A percentile compares a stretch with the other conserved stretches of the same genome.
Evolutionary conservation across 1,140 invertebrate genomes (phyloP).

Genomic region (Drosophila setifemur): DNA sequence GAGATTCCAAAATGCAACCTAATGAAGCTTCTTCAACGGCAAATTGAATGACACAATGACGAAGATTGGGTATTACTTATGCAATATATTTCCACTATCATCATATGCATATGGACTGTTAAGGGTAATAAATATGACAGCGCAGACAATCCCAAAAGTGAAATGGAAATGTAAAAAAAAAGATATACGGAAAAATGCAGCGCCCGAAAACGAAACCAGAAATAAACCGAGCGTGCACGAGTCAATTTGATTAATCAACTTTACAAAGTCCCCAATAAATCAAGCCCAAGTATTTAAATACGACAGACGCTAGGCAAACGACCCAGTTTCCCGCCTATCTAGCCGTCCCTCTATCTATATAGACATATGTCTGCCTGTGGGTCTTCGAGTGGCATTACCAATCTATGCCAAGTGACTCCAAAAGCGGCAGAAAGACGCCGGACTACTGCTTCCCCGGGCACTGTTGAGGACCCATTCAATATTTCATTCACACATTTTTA

Average conservation of each 20-base stretch:
- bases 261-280: constrained; percentile 63
- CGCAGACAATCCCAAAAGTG: constrained; percentile 5
- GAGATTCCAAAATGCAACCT: background rate
- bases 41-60: constrained; percentile 6
- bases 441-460: constrained; percentile 8
- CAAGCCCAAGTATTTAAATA: constrained; percentile 49
- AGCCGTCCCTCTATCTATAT: constrained; percentile 10
- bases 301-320: constrained; percentile 54
- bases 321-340: constrained; percentile 55
- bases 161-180: constrained; percentile 24
- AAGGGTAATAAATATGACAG: constrained; percentile 27
- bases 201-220: constrained; percentile 19
- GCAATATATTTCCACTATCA: constrained; percentile 24
- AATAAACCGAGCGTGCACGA: constrained; percentile 49
- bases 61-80: constrained; percentile 19
- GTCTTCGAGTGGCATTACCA: constrained; percentile 45
- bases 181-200: constrained; percentile 4
- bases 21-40: constrained; percentile 26
- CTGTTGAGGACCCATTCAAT: constrained; percentile 21
- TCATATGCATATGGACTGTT: constrained; percentile 1
- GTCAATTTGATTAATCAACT: constrained; percentile 70
- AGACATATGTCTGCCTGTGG: constrained; percentile 1
- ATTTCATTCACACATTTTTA: constrained; percentile 68
- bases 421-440: background rate
- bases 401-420: constrained; percentile 36